Percentiles rank a stretch among this genome's conserved stretches.
Evolutionary conservation across 2,113 vertebrate genomes (phyloP).

Genomic region (Bos taurus): DNA sequence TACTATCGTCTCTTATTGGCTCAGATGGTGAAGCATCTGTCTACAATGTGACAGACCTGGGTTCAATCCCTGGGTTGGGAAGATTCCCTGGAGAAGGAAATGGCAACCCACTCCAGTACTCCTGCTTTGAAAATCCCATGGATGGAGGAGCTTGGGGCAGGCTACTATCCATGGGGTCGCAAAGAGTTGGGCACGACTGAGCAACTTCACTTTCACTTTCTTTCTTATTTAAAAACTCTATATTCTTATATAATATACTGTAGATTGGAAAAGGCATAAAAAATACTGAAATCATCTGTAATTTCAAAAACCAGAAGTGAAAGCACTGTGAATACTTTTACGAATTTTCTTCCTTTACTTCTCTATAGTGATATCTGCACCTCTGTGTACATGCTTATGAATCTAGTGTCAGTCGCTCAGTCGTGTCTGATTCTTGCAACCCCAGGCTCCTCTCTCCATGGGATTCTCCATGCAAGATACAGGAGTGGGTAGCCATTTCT

Average conservation of each 20-base stretch:
- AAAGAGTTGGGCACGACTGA: no score
- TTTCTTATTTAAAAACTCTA: neutral
- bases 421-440: neutral
- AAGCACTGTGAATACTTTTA: accelerated
- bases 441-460: neutral
- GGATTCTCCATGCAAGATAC: neutral
- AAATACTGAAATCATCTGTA: neutral
- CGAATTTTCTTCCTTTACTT: neutral
- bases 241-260: neutral
- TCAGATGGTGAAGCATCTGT: no score
- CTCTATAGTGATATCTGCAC: accelerated
- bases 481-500: neutral
- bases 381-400: accelerated
- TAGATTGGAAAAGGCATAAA: neutral
- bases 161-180: no score
- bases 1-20: neutral
- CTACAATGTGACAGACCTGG: no score
- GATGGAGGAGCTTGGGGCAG: no score
- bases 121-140: no score
- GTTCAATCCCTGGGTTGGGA: no score
- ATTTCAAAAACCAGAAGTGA: neutral
- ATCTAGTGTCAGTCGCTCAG: neutral
- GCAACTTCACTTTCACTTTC: no score
- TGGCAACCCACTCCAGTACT: no score
- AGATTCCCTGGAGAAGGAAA: no score